Percentiles rank a stretch among this genome's conserved stretches.
phyloP scores from a whole-genome alignment of 2,797 vertebrate genomes.

The Pelodytes ibericus region DNA sequence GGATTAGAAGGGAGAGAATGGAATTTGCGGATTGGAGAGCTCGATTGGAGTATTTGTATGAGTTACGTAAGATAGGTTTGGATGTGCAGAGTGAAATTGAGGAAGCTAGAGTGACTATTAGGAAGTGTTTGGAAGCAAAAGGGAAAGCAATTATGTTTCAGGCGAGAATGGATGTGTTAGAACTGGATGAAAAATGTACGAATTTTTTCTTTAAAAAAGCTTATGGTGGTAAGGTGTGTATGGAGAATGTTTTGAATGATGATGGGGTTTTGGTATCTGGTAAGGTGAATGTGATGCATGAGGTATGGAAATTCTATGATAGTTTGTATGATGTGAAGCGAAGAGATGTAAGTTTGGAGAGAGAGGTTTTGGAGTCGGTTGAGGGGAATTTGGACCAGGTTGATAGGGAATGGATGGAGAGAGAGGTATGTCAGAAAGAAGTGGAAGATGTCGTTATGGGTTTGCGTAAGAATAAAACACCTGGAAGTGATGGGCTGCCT shows the following conservation, averaged over 20 bases:
- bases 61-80: background rate
- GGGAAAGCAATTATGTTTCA: no score
- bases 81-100: background rate
- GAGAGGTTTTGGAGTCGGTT: background rate
- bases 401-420: background rate
- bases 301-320: background rate
- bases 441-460: background rate
- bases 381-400: background rate
- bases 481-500: background rate
- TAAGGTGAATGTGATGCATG: background rate
- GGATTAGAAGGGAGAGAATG: background rate
- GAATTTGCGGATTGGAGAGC: background rate
- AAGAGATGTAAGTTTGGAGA: background rate
- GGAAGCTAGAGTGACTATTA: background rate
- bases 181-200: background rate
- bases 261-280: background rate
- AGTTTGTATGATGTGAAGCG: background rate
- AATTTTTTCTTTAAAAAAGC: background rate
- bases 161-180: background rate
- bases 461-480: background rate
- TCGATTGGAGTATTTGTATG: background rate
- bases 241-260: background rate
- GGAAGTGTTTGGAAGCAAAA: background rate
- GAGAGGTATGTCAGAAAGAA: background rate
- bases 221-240: background rate